Evolutionary conservation across 2,797 vertebrate species (phyloP), one percentile per base, ranked within the genome.

Genomic region (Thaleichthys pacificus): DNA sequence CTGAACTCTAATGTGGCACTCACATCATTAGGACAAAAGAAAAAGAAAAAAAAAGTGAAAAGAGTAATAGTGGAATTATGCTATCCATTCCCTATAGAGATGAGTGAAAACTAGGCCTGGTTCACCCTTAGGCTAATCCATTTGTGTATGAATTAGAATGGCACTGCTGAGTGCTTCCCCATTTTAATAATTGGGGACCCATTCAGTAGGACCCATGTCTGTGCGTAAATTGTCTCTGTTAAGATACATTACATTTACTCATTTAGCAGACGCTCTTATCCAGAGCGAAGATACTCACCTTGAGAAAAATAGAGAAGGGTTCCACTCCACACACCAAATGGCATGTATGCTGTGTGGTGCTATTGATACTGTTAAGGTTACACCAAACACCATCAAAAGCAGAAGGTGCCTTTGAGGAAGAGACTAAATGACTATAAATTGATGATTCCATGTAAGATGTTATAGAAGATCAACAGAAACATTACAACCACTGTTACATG

Each of bases 51-150:
- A 61, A 15, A 30, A 60, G 8, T 12, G 47, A 24, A 42, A 22
- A 73, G 12, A 54, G 71, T 30, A 42, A 61, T 69, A 5, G 21
- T 54, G 17, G 66, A 17, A 24, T 28, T 56, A 68, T 66, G 26
- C 22, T 21, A 49, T 67, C 12, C 11, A 54, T 17, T 67, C 49
- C 49, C 66, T 63, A 5, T 22, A 56, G 11, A 30, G 17, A 9
- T 61, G 56, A 61, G 60, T 67, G 67, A 71, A 74, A 74, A 80
- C 28, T 54, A 75, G 73, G 65, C 7, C 32, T 76, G 61, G 58
- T 60, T 79, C 61, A 73, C 62, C 35, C 32, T 17, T 57, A 61
- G 66, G 66, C 64, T 17, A 21, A 49, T 67, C 26, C 22, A 67
- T 30, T 9, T 56, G 66, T 42, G 21, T 12, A 66, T 66, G 61